A percentile compares a stretch with the other conserved stretches of the same genome.
Conservation (phyloP, 2,888 invertebrate species). For the Eugnorisma glareosa region DNA sequence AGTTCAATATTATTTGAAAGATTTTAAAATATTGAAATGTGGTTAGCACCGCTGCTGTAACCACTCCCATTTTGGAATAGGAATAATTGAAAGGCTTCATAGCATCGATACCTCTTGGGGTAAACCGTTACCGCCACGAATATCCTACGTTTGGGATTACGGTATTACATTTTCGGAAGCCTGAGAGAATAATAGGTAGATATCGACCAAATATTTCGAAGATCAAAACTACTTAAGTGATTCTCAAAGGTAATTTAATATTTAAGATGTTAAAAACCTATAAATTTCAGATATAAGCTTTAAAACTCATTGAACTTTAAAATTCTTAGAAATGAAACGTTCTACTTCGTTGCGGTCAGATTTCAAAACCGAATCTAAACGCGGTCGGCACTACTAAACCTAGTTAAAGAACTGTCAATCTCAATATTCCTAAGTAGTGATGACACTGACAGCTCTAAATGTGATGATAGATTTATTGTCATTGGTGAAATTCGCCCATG, state of each 20-base stretch:
- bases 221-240: slow-evolving; percentile 8
- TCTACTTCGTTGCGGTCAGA: background rate
- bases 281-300: background rate
- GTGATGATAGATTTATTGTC: background rate
- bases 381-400: background rate
- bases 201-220: slow-evolving; percentile 8
- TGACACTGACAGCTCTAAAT: background rate
- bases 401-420: background rate
- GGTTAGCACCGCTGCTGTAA: too few relatives aligned
- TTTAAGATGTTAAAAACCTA: background rate
- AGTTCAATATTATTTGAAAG: too few relatives aligned
- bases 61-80: slow-evolving; percentile 4
- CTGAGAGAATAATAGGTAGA: slow-evolving; percentile 12
- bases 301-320: slow-evolving; percentile 7
- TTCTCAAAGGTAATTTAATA: slow-evolving; percentile 26
- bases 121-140: slow-evolving; percentile 45
- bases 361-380: background rate
- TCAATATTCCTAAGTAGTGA: background rate
- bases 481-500: too few relatives aligned
- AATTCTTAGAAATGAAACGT: slow-evolving; percentile 11
- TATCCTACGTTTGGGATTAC: slow-evolving; percentile 37
- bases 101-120: slow-evolving; percentile 18
- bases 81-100: slow-evolving; percentile 28
- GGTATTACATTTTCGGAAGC: slow-evolving; percentile 31
- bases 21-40: background rate